Evolutionary conservation across 1,140 invertebrate genomes (phyloP), one percentile per base, ranked within the genome.

Genomic region (Galendromus occidentalis): DNA sequence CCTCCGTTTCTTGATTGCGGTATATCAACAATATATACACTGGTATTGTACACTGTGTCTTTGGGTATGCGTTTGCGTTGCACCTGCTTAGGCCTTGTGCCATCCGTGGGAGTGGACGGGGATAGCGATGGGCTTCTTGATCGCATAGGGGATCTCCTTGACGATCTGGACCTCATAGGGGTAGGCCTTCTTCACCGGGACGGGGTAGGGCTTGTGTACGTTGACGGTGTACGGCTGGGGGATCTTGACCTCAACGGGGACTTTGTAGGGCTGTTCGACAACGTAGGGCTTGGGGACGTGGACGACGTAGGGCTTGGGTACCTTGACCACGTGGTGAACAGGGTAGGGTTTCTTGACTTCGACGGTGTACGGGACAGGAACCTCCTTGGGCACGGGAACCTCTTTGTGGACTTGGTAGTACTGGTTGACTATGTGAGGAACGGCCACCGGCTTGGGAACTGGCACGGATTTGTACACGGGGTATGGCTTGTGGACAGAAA

Each of bases 221-320:
- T 25, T 25, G 14, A 59, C 51, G 4, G 51, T 59, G 22, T 59
- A 59, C 1, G 51, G 51, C 20, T 59, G 51, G 22, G 51, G 51
- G 22, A 59, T 59, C 51, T 59, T 59, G 14, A 59, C 51, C 22
- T 59, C 51, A 59, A 59, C 22, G 9, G 51, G 51, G 12, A 59
- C 51, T 14, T 25, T 25, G 51, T 59, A 59, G 22, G 51, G 51
- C 22, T 59, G 25, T 33, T 59, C 51, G 9, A 59, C 51, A 9
- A 59, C 20, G 51, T 59, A 59, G 22, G 51, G 51, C 51, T 59
- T 59, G 14, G 51, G 51, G 2, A 59, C 51, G 51, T 59, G 51
- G 4, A 59, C 51, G 22, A 59, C 20, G 22, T 59, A 59, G 9
- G 51, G 51, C 51, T 59, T 59, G 17, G 51, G 51, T 9, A 59